A percentile compares a stretch with the other conserved stretches of the same genome.
Evolutionary conservation across 2,113 vertebrate genomes (phyloP).

Genomic region (Plectropomus leopardus): DNA sequence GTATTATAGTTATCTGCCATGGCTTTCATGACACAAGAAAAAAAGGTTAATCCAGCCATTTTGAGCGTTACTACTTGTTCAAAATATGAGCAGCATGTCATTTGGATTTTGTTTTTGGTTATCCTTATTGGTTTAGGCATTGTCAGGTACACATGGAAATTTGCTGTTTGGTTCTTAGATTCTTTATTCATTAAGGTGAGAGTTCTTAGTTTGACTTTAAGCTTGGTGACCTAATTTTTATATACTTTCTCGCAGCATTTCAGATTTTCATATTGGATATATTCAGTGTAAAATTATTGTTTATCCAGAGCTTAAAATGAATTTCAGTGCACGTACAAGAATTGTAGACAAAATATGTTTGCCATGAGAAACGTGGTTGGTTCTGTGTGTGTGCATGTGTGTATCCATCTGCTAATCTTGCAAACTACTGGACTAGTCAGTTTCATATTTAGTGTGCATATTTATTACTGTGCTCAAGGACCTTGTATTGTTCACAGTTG

Average conservation of each 20-base stretch:
- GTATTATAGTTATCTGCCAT: slow-evolving; percentile 37
- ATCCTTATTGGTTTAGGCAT: slow-evolving; percentile 53
- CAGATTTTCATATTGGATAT: background rate
- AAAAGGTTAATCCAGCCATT: slow-evolving; percentile 79
- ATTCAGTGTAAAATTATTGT: background rate
- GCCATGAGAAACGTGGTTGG: background rate
- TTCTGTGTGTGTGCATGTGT: too few species aligned
- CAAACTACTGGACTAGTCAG: too few species aligned
- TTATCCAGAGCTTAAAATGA: background rate
- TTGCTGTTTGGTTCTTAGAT: slow-evolving; percentile 28
- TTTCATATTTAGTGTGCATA: too few species aligned
- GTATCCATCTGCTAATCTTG: too few species aligned
- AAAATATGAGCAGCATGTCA: slow-evolving; percentile 69
- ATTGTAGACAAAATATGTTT: background rate
- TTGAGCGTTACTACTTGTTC: slow-evolving; percentile 59
- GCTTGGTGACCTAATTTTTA: background rate
- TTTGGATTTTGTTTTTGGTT: slow-evolving; percentile 73
- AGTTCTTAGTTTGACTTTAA: slow-evolving; percentile 22
- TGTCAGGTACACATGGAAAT: slow-evolving; percentile 34
- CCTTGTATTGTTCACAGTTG: too few species aligned
- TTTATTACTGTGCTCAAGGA: too few species aligned
- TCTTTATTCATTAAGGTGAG: background rate
- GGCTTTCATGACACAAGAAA: slow-evolving; percentile 46
- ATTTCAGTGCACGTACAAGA: background rate
- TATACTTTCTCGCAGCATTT: background rate